Conservation (phyloP, 2,888 invertebrate species). For the Cepaea hortensis region DNA sequence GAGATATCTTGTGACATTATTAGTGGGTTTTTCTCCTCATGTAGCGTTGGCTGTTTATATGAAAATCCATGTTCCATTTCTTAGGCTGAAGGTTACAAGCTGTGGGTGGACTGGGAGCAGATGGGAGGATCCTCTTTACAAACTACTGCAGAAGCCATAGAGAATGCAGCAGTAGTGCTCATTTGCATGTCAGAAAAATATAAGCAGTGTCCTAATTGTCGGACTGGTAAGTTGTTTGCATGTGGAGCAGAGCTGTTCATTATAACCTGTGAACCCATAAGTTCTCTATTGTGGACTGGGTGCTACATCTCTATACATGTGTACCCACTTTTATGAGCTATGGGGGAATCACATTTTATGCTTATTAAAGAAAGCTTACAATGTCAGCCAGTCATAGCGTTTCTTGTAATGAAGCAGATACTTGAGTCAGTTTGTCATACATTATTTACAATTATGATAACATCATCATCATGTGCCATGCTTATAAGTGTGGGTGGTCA, state of each 20-base stretch:
- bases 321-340: background rate
- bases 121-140: constrained; percentile 73
- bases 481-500: no score
- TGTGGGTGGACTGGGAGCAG: constrained; percentile 74
- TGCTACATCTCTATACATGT: background rate
- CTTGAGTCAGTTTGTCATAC: no score
- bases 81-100: constrained; percentile 63
- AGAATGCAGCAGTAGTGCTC: constrained; percentile 71
- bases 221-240: constrained; percentile 63
- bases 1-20: no score
- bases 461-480: no score
- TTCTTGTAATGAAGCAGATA: no score
- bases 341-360: background rate
- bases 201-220: constrained; percentile 73
- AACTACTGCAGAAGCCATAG: constrained; percentile 73
- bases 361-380: no score
- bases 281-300: background rate
- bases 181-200: constrained; percentile 74
- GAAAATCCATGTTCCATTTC: background rate
- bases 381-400: no score
- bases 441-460: no score
- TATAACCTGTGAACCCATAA: no score
- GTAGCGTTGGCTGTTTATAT: background rate
- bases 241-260: background rate
- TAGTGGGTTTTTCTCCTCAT: no score